phyloP scores from a whole-genome alignment of 2,113 vertebrate genomes.

The Carassius gibelio region DNA sequence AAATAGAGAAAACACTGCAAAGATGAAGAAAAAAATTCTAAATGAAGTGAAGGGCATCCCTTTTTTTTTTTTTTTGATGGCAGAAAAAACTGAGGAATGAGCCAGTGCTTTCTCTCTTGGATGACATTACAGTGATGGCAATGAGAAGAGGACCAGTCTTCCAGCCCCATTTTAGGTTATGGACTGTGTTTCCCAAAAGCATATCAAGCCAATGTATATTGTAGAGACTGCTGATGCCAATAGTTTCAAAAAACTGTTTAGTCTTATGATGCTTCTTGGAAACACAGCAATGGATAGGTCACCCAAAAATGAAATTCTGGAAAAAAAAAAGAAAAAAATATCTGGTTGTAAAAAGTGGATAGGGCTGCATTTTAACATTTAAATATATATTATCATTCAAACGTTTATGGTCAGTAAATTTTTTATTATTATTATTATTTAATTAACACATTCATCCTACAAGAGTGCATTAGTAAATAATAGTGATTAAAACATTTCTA shows the following conservation, averaged over 20 bases:
- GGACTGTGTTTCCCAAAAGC: not conserved
- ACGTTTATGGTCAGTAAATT: not conserved
- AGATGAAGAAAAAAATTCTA: not conserved
- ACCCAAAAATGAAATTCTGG: not conserved
- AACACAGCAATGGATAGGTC: not conserved
- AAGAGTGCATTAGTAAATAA: no score
- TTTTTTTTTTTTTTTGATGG: not conserved
- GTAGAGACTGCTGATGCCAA: not conserved
- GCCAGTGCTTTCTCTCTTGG: not conserved
- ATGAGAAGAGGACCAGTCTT: not conserved
- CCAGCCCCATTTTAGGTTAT: not conserved
- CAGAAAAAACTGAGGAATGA: not conserved
- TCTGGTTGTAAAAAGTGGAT: no score
- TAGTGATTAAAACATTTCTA: no score
- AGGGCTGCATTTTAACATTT: no score
- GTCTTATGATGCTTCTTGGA: not conserved
- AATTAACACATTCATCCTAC: no score
- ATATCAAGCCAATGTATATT: not conserved
- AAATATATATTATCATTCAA: not conserved
- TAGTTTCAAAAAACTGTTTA: not conserved
- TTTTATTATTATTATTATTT: no score
- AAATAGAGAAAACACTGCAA: slow-evolving; percentile 2
- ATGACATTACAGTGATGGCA: not conserved
- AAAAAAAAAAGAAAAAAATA: not conserved
- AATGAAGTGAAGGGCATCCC: not conserved